phyloP scores from a whole-genome alignment of 2,113 vertebrate genomes.

The Cebidichthys violaceus region DNA sequence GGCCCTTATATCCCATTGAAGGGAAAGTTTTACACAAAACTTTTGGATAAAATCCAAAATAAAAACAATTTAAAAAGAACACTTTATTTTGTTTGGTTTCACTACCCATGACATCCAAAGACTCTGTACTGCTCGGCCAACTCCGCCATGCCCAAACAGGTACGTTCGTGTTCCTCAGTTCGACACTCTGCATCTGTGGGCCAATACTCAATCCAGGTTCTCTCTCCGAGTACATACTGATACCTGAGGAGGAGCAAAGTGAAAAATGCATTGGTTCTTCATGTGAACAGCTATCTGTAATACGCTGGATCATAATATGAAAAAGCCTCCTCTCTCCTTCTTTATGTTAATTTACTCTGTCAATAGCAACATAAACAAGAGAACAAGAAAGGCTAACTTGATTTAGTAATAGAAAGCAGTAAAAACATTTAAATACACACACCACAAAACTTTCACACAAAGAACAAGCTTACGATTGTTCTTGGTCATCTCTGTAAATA shows the following conservation, averaged over 20 bases:
- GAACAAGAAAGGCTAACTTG: neutral
- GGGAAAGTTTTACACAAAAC: neutral
- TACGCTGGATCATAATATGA: neutral
- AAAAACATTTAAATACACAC: neutral
- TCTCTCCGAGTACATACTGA: slow-evolving; percentile 75
- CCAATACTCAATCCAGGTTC: slow-evolving; percentile 83
- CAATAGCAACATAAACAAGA: neutral
- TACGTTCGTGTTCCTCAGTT: accelerated
- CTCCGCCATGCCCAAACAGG: slow-evolving; percentile 49
- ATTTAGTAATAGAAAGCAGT: slow-evolving; percentile 1
- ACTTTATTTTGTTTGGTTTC: neutral
- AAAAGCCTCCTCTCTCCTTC: neutral
- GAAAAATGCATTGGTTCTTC: neutral
- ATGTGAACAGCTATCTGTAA: neutral
- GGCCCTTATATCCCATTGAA: neutral
- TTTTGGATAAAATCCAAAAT: neutral
- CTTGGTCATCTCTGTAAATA: slow-evolving; percentile 8
- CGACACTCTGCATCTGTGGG: slow-evolving; percentile 71
- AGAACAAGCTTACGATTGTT: slow-evolving; percentile 39
- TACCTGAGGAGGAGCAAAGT: slow-evolving; percentile 56
- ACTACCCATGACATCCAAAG: slow-evolving; percentile 49
- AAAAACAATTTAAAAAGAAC: neutral
- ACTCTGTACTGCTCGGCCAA: slow-evolving; percentile 10
- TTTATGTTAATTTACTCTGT: neutral
- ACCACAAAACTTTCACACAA: neutral